Conservation (phyloP, 2,888 invertebrate species). For the Parochlus steinenii region DNA sequence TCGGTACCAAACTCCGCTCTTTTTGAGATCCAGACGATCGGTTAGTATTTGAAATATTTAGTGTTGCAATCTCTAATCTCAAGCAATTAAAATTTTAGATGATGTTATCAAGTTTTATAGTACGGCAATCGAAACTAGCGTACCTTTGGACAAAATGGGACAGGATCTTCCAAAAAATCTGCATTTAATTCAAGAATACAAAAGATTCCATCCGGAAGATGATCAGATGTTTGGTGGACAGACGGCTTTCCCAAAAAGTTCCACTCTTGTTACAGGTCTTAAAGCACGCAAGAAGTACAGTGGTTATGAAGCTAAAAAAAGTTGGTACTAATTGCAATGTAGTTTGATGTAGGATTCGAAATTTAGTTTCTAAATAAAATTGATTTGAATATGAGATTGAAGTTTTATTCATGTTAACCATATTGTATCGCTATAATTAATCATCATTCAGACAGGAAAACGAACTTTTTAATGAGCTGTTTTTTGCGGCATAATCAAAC, state of each 20-base stretch:
- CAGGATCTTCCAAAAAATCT: constrained; percentile 69
- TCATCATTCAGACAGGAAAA: no score
- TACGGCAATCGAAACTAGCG: constrained; percentile 48
- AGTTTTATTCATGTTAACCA: no score
- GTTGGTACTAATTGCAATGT: constrained; percentile 37
- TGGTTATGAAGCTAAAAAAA: constrained; percentile 46
- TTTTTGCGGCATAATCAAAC: no score
- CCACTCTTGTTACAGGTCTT: constrained; percentile 68
- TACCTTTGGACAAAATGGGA: constrained; percentile 57
- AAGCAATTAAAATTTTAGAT: constrained; percentile 25
- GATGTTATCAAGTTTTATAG: constrained; percentile 56
- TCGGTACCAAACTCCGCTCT: constrained; percentile 67
- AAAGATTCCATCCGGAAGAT: constrained; percentile 67
- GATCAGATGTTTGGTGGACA: constrained; percentile 57
- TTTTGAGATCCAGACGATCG: constrained; percentile 53
- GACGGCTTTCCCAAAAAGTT: constrained; percentile 71
- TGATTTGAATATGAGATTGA: no score
- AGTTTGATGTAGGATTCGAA: no score
- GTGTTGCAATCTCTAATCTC: neutral
- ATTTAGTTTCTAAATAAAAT: no score
- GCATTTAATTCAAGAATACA: constrained; percentile 63
- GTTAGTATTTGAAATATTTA: constrained; percentile 29
- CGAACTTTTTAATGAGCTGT: no score
- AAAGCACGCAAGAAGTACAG: constrained; percentile 68
- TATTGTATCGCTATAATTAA: no score